These are phyloP conservation scores for Pogonocherus hispidulus DNA, from an alignment of 2,888 invertebrate genomes.

Conservation along the genomic window DNA sequence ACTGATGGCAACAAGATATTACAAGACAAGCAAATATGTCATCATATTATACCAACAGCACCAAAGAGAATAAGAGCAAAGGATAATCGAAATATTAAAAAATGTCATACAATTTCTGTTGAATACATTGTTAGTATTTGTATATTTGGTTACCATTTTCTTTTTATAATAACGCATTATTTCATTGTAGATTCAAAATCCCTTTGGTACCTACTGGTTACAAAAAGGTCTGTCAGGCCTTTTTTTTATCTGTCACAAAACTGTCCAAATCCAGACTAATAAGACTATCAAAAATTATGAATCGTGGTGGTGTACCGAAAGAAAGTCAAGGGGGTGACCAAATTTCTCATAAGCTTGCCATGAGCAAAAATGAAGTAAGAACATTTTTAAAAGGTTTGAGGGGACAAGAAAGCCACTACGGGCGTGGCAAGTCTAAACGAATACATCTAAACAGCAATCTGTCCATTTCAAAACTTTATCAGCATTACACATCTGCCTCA, in stretches of 20 bases:
- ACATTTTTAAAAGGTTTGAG: background rate
- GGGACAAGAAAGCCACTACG: background rate
- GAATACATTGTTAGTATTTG: too few species aligned
- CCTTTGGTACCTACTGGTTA: too few species aligned
- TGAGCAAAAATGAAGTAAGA: background rate
- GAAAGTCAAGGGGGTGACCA: background rate
- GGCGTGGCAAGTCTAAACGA: background rate
- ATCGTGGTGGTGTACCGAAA: background rate
- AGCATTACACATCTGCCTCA: background rate
- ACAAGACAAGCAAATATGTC: too few species aligned
- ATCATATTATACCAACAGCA: too few species aligned
- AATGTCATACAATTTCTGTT: too few species aligned
- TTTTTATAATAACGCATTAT: too few species aligned
- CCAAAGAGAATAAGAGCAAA: too few species aligned
- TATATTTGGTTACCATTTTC: too few species aligned
- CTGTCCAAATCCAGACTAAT: background rate
- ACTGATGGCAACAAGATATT: too few species aligned
- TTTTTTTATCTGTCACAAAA: background rate
- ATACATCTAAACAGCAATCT: background rate
- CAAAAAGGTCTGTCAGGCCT: background rate
- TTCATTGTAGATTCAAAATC: too few species aligned
- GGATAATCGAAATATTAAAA: too few species aligned
- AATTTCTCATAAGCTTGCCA: background rate
- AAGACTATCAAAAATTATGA: background rate
- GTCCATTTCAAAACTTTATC: background rate